Evolutionary conservation across 2,888 invertebrate genomes (phyloP), one percentile per base, ranked within the genome.

Genomic region (Tenthredo amoena): DNA sequence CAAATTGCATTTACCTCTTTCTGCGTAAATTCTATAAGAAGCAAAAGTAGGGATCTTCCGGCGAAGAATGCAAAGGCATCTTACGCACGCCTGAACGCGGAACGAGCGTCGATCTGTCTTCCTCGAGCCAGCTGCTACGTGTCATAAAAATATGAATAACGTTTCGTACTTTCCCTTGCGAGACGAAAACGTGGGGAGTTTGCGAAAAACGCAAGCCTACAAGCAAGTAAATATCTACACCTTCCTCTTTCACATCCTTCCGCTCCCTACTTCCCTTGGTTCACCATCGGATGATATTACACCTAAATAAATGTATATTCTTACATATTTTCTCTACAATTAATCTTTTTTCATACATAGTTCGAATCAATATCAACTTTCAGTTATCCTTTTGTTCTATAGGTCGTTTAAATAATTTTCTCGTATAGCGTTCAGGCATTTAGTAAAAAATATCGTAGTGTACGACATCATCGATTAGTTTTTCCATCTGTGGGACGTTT

Each of bases 61-160:
- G 26, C n/a, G 34, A 58, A 58, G 15, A 68, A 83, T 58, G 34
- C 68, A 68, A 83, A 68, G 18, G 68, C 47, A 71, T 0, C 65
- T 71, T 40, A 31, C 68, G 71, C 83, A 71, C 9, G 31, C 31
- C 18, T 83, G 31, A 65, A 68, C 83, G 68, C 43, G 31, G 26
- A 31, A 55, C 47, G 55, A 77, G 47, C 47, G 21, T 68, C 68
- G 68, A 83, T 83, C 47, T 68, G 65, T 81, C 83, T 83, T 83
- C 18, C 68, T 68, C 47, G 15, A 68, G 31, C 26, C 65, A 47
- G 43, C 18, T 83, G 83, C 83, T 68, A 68, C 47, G 43, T 83
- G 83, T 68, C 47, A 71, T 83, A 68, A 83, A 83, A 68, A 83
- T 47, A 71, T 71, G 65, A 83, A 71, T 81, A 81, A 81, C 40